Conservation (phyloP, 2,113 vertebrate genomes). For the Sus scrofa region T2T-Sscrofa CM000820.6:24706501-24707000, state of each 20-base stretch:
- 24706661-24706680: not conserved
- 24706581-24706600: not conserved
- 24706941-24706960: not conserved
- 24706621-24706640: not conserved
- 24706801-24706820: too few species aligned
- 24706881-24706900: not conserved
- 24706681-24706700: not conserved
- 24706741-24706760: slow-evolving; percentile 21
- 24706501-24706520: not conserved
- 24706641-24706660: not conserved
- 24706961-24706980: not conserved
- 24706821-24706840: too few species aligned
- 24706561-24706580: not conserved
- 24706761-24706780: too few species aligned
- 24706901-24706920: not conserved
- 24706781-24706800: too few species aligned
- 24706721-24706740: not conserved
- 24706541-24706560: not conserved
- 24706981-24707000: not conserved
- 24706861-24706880: not conserved
- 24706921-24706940: not conserved
- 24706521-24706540: not conserved
- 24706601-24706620: not conserved
- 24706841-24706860: too few species aligned
- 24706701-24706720: not conserved